Percentiles rank a stretch among this genome's conserved stretches.
Evolutionary conservation across 2,797 vertebrate species (phyloP).

Genomic region (Tauraco hartlaubi): DNA sequence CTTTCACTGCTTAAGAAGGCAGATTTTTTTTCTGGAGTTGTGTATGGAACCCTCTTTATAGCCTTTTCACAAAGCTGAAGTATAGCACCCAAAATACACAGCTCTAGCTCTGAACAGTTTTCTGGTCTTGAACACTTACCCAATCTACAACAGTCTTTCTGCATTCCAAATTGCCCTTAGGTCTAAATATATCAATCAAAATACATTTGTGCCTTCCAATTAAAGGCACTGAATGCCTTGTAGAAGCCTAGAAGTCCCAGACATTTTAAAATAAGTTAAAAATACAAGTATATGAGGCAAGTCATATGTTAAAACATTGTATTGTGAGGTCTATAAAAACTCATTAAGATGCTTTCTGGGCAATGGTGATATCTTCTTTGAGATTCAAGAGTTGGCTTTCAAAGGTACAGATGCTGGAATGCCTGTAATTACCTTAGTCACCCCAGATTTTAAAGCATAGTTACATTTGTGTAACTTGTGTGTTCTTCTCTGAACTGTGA

Average conservation of each 20-base stretch:
- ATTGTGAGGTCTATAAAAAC: background rate
- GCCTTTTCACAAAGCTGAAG: background rate
- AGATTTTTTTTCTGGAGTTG: background rate
- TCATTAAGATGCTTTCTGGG: background rate
- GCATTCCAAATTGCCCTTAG: background rate
- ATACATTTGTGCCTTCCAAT: background rate
- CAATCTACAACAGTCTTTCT: fast-evolving
- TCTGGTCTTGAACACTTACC: background rate
- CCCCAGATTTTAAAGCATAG: background rate
- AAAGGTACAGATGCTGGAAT: background rate
- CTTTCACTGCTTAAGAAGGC: background rate
- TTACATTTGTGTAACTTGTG: background rate
- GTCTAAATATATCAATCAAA: background rate
- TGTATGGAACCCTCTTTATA: background rate
- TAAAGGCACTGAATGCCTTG: background rate
- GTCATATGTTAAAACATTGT: background rate
- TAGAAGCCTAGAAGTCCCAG: background rate
- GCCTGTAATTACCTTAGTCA: background rate
- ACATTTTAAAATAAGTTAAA: background rate
- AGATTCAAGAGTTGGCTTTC: background rate
- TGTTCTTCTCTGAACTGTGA: background rate
- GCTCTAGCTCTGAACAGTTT: background rate
- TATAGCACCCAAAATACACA: background rate
- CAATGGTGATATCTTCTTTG: background rate
- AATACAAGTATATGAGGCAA: background rate